These are phyloP conservation scores for Microcebus tavaratra DNA, from an alignment of 2,113 vertebrate genomes.

Conservation along the genomic window DNA sequence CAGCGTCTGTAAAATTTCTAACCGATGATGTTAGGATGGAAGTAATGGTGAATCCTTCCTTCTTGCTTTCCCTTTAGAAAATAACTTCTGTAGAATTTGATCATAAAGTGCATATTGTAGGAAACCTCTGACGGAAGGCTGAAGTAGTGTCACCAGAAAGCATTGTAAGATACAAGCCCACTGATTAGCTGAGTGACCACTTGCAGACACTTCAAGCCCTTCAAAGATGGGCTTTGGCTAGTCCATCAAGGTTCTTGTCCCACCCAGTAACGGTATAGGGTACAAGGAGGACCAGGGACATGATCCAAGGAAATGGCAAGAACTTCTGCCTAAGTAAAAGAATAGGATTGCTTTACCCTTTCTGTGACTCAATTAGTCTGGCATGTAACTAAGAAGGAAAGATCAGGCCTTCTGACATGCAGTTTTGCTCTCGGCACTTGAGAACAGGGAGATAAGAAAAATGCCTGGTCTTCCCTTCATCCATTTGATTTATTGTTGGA, in stretches of 20 bases:
- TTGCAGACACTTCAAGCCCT: not conserved
- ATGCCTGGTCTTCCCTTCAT: not conserved
- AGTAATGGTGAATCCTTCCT: slow-evolving; percentile 20
- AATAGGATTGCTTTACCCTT: not conserved
- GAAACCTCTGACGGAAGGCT: not conserved
- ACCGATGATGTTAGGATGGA: slow-evolving; percentile 19
- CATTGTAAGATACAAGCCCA: not conserved
- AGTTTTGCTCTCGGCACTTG: not conserved
- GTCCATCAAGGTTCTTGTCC: not conserved
- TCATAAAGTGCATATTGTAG: not conserved
- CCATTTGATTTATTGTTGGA: slow-evolving; percentile 35
- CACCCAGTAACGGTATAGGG: not conserved
- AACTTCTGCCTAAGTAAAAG: not conserved
- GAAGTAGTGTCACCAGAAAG: not conserved
- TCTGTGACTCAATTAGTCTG: not conserved
- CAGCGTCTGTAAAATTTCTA: slow-evolving; percentile 28
- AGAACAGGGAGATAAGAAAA: slow-evolving; percentile 45
- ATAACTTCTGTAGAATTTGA: not conserved
- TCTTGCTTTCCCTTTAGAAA: slow-evolving; percentile 3
- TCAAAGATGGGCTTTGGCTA: not conserved
- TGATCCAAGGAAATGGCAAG: not conserved
- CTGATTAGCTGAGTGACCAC: not conserved
- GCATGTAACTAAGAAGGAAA: not conserved
- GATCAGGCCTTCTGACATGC: not conserved
- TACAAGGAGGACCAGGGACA: not conserved